Evolutionary conservation across 2,888 invertebrate genomes (phyloP), one percentile per base, ranked within the genome.

Genomic region (Leptodirus hochenwartii): DNA sequence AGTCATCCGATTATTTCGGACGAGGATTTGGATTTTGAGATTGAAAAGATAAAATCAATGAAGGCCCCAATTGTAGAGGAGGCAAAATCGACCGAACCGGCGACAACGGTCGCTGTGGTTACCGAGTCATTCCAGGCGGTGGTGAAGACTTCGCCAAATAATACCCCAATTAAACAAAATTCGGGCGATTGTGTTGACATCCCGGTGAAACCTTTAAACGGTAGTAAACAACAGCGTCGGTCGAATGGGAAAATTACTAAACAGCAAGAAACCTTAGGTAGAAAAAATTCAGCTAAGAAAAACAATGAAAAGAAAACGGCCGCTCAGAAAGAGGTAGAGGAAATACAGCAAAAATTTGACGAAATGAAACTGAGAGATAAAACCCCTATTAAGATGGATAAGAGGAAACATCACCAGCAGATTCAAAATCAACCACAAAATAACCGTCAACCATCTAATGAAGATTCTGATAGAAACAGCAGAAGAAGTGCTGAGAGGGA

Each of bases 11-110:
- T 68, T 37, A 56, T 68, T 37, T 69, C 70, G 29, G 70, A 72
- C 53, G 68, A 71, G 46, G 71, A 73, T 49, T 54, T 75, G 37
- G 74, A 76, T 49, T 51, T 69, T 33, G 72, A 76, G 54, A 69
- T 74, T 42, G 66, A 69, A 41, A 69, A 66, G 42, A 62, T 66
- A 34, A 66, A 58, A 38, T 56, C 56, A 30, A 66, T 64, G 54
- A 66, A 64, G 46, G 41, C 33, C 32, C 37, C 39, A 9, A 34
- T 35, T 13, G 34, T 31, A 6, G 30, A 31, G n/a, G 29, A 34
- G 9, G 11, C 15, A 10, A 25, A 39, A 3, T 28, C 34, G 4
- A 9, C 8, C 11, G 30, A 33, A 15, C 12, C 23, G 5, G 6
- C 32, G 33, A 36, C 39, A 4, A 31, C 35, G 5, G 20, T 35